These are phyloP conservation scores for Vespertilio murinus DNA, from an alignment of 2,797 vertebrate species.

Conservation along the genomic window DNA sequence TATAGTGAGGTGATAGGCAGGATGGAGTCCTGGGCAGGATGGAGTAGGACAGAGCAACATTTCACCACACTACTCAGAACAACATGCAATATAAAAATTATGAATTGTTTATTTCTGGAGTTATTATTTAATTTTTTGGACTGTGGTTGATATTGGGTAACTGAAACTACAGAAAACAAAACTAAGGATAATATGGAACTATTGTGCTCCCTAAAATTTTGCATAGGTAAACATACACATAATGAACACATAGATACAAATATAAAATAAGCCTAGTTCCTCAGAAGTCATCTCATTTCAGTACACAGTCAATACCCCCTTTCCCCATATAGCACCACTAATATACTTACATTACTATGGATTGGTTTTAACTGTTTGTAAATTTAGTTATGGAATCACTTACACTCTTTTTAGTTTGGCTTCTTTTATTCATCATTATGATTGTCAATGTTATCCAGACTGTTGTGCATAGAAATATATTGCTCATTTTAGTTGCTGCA, in stretches of 20 bases:
- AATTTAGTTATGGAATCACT: neutral
- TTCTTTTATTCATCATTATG: neutral
- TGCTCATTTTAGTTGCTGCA: neutral
- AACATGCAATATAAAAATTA: neutral
- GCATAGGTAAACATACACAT: neutral
- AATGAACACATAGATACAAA: neutral
- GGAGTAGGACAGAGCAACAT: neutral
- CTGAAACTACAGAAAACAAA: neutral
- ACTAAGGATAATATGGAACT: neutral
- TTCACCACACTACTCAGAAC: neutral
- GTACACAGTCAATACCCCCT: accelerated
- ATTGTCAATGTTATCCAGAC: neutral
- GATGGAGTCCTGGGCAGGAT: neutral
- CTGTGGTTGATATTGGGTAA: neutral
- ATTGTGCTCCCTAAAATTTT: neutral
- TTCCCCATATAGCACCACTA: neutral
- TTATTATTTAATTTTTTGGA: neutral
- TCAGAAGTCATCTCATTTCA: neutral
- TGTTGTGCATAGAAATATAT: neutral
- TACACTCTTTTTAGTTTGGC: neutral
- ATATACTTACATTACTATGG: neutral
- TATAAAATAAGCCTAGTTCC: neutral
- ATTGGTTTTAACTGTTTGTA: neutral
- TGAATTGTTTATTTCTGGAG: neutral
- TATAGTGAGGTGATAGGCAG: neutral